phyloP scores from a whole-genome alignment of 2,113 vertebrate species.

The Leptodactylus fuscus region DNA sequence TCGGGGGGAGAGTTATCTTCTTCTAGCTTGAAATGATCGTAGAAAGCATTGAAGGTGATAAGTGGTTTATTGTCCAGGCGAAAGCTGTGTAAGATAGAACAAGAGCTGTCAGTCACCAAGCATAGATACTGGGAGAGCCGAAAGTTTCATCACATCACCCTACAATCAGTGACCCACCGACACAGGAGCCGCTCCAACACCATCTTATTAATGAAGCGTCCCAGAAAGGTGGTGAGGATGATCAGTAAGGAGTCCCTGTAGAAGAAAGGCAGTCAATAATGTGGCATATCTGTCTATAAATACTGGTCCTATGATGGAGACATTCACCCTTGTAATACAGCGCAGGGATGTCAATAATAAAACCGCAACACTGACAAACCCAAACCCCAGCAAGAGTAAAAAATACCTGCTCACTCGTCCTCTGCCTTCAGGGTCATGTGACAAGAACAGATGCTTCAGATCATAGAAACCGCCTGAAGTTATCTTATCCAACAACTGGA shows the following conservation, averaged over 20 bases:
- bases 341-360: no score
- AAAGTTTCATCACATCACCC: background rate
- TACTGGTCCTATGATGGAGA: no score
- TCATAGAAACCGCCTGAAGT: conserved; percentile 54
- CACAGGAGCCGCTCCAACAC: conserved; percentile 47
- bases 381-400: no score
- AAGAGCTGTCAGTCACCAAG: no score
- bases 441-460: conserved; percentile 51
- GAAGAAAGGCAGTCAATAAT: background rate
- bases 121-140: no score
- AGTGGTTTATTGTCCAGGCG: conserved; percentile 40
- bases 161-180: conserved; percentile 28
- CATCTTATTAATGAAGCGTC: conserved; percentile 49
- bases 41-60: conserved; percentile 58
- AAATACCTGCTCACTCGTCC: conserved; percentile 45
- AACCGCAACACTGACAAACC: no score
- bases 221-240: conserved; percentile 54
- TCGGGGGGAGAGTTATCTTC: conserved; percentile 43
- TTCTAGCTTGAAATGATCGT: conserved; percentile 48
- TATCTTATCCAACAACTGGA: conserved; percentile 57
- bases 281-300: no score
- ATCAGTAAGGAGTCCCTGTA: conserved; percentile 52
- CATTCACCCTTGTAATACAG: no score
- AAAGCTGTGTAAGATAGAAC: conserved; percentile 20
- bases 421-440: conserved; percentile 56